These are phyloP conservation scores for Drosophila koepferae DNA, from an alignment of 2,888 invertebrate species.

Conservation along the genomic window DNA sequence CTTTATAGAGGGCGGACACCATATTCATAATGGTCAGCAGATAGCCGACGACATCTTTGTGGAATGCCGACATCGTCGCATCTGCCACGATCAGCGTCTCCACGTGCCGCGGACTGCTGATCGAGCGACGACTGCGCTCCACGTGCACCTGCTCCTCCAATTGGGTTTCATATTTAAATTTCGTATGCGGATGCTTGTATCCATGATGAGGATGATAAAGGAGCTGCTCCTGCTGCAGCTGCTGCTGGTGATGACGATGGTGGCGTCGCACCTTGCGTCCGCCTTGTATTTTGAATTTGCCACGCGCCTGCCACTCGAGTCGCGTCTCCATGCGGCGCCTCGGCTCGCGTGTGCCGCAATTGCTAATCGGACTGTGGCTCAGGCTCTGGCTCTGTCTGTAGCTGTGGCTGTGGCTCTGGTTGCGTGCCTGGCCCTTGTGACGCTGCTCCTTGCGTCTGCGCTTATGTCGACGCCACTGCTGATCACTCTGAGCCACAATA, in stretches of 20 bases:
- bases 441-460: slow-evolving; percentile 54
- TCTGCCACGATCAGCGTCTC: slow-evolving; percentile 96
- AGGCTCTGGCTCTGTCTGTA: slow-evolving; percentile 26
- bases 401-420: slow-evolving; percentile 70
- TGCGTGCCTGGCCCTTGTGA: slow-evolving; percentile 55
- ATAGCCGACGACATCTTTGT: slow-evolving; percentile 94
- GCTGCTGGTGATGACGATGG: slow-evolving; percentile 71
- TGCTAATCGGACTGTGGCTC: slow-evolving; percentile 85
- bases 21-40: slow-evolving; percentile 97
- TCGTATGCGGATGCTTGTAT: slow-evolving; percentile 45
- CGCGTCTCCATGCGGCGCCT: slow-evolving; percentile 86
- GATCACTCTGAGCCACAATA: slow-evolving; percentile 17
- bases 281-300: slow-evolving; percentile 85
- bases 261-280: slow-evolving; percentile 83
- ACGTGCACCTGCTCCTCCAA: slow-evolving; percentile 23
- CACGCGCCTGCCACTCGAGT: slow-evolving; percentile 88
- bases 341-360: slow-evolving; percentile 87
- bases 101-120: slow-evolving; percentile 92
- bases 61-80: slow-evolving; percentile 94
- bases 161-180: slow-evolving; percentile 62
- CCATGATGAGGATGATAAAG: slow-evolving; percentile 19
- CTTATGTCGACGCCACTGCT: slow-evolving; percentile 53
- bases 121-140: slow-evolving; percentile 87
- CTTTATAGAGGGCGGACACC: slow-evolving; percentile 94
- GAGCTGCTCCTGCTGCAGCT: slow-evolving; percentile 19